Evolutionary conservation across 2,888 invertebrate species (phyloP).

Genomic region (Eupithecia tripunctaria): DNA sequence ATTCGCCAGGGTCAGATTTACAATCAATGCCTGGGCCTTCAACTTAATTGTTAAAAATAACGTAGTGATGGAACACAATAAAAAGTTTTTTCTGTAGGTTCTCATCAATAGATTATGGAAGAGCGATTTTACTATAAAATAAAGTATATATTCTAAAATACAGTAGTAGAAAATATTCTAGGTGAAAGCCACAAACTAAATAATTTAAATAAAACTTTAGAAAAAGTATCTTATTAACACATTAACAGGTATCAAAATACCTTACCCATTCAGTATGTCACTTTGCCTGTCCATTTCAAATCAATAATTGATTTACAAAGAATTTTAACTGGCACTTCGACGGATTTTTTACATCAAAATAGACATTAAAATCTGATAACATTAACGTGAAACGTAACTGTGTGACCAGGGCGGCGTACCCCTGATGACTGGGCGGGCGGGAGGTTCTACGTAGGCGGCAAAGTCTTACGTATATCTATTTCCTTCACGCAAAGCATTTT

Average conservation of each 20-base stretch:
- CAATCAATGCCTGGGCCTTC: background rate
- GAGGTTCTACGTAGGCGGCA: slow-evolving; percentile 67
- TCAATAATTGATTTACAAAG: background rate
- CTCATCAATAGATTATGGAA: background rate
- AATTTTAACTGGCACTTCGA: slow-evolving; percentile 3
- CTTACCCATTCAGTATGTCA: background rate
- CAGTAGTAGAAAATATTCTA: background rate
- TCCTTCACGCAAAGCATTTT: slow-evolving; percentile 58
- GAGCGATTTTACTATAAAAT: background rate
- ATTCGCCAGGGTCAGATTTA: background rate
- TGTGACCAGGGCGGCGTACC: slow-evolving; percentile 67
- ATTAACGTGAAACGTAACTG: slow-evolving; percentile 42
- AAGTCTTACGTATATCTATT: slow-evolving; percentile 69
- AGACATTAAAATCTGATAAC: slow-evolving; percentile 35
- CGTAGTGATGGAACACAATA: background rate
- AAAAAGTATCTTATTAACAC: background rate
- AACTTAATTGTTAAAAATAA: background rate
- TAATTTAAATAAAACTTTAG: background rate
- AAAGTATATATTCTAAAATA: too few relatives aligned
- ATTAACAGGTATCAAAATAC: background rate
- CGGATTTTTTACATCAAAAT: slow-evolving; percentile 16
- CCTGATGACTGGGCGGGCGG: slow-evolving; percentile 80
- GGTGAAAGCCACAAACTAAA: background rate
- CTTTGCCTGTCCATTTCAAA: background rate
- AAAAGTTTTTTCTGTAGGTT: background rate